phyloP scores from a whole-genome alignment of 1,140 invertebrate species.

The Dendroctonus ponderosae region DNA sequence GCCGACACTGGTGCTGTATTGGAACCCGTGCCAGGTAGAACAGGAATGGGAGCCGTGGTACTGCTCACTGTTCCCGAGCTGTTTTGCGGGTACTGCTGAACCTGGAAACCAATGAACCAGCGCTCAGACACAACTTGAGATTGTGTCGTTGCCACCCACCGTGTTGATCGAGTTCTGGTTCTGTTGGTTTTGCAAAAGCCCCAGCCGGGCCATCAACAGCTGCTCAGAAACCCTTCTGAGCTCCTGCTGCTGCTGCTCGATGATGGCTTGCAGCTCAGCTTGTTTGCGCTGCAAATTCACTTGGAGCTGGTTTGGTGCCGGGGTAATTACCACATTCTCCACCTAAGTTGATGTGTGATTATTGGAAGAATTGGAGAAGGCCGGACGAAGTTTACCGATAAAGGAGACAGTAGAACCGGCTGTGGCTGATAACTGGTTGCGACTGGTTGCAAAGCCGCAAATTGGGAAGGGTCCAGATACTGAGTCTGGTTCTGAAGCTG shows the following conservation, averaged over 20 bases:
- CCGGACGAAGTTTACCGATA: slow-evolving; percentile 39
- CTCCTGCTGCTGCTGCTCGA: slow-evolving; percentile 83
- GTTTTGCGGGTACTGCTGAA: slow-evolving; percentile 48
- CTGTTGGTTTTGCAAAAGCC: slow-evolving; percentile 62
- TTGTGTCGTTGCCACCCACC: too few relatives aligned
- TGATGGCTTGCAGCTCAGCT: slow-evolving; percentile 79
- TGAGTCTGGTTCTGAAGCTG: slow-evolving; percentile 39
- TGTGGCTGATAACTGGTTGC: slow-evolving; percentile 51
- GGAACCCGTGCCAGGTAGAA: slow-evolving; percentile 30
- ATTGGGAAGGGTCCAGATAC: slow-evolving; percentile 60
- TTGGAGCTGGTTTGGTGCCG: slow-evolving; percentile 62
- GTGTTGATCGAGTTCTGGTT: background rate
- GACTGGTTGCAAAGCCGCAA: slow-evolving; percentile 60
- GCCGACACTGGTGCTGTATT: slow-evolving; percentile 38
- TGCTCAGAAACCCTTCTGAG: slow-evolving; percentile 79
- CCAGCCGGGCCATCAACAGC: slow-evolving; percentile 77
- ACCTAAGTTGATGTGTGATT: slow-evolving; percentile 17
- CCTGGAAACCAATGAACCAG: background rate
- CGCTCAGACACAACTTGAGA: too few relatives aligned
- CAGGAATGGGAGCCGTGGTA: slow-evolving; percentile 40
- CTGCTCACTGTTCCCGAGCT: slow-evolving; percentile 48
- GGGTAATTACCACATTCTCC: slow-evolving; percentile 50
- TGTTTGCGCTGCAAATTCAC: slow-evolving; percentile 80
- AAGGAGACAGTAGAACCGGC: slow-evolving; percentile 47
- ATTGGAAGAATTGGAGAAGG: background rate